Evolutionary conservation across 1,140 invertebrate species (phyloP), one percentile per base, ranked within the genome.

Genomic region (Drosophila obscura): DNA sequence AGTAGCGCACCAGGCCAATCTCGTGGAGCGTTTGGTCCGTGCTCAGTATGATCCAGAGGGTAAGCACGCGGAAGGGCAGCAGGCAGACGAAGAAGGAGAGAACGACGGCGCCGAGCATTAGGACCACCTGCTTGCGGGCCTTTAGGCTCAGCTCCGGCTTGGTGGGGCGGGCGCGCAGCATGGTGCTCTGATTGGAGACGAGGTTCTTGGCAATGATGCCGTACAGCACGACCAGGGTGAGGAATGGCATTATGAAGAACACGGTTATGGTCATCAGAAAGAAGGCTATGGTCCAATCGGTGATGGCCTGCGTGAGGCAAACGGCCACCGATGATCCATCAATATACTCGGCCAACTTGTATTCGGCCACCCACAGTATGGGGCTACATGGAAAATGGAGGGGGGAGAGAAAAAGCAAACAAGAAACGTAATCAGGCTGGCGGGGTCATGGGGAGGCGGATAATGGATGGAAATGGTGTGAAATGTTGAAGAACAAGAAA

Each of bases 1-100:
- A 97, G 92, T 96, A 98, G 7, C 93, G 94, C 67, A 97, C 96
- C 78, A 96, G 92, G 19, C 96, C 96, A 72, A 97, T 90, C 24
- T 92, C 85, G 16, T 93, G 77, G 22, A 96, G 92, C 52, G 94
- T 94, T 75, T 96, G 94, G 1, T 94, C 92, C 5, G 96, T 94
- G 5, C 94, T 94, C 16, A 97, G 92, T 26, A 98, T 95, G 59
- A 97, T 96, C 95, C 96, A 97, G 43, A 98, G 91, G 1, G 96
- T 97, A 13, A 98, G 93, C 3, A 97, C 94, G 46, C 96, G 94
- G 87, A 98, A 97, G 4, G 97, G 97, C 46, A 98, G 91, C 24
- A 98, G 93, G 85, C 97, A 98, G 26, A 98, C 92, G 91, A 98
- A 98, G 92, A 98, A 98, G 9, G 96, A 96, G n/a, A 96, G 85